Percentiles rank a stretch among this genome's conserved stretches.
Evolutionary conservation across 2,113 vertebrate species (phyloP).

Genomic region (Thryonomys swinderianus): DNA sequence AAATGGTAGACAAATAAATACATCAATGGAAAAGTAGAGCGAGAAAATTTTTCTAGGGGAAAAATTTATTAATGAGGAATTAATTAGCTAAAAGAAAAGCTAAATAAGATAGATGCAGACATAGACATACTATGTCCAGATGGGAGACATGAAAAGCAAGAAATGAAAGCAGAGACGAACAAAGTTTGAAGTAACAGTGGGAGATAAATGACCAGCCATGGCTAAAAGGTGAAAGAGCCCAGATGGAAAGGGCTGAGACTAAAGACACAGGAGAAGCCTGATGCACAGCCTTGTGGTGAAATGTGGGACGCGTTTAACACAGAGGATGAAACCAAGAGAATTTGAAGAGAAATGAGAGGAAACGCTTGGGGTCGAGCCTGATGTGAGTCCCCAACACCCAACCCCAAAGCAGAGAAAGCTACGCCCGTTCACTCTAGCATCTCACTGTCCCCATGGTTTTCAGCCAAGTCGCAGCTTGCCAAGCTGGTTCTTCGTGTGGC

Average conservation of each 20-base stretch:
- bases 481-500: background rate
- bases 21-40: background rate
- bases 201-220: background rate
- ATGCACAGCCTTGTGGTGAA: background rate
- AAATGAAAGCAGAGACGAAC: background rate
- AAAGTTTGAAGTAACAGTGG: background rate
- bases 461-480: background rate
- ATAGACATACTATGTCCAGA: background rate
- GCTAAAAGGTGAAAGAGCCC: background rate
- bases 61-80: background rate
- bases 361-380: no score
- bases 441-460: background rate
- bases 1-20: constrained; percentile 20
- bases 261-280: background rate
- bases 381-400: no score
- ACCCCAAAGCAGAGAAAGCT: background rate
- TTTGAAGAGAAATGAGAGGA: background rate
- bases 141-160: background rate
- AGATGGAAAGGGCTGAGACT: background rate
- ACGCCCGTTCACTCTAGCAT: rapidly evolving
- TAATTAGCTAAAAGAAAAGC: constrained; percentile 20
- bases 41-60: background rate
- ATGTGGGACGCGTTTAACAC: background rate
- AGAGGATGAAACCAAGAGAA: no score
- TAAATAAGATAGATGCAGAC: background rate